Evolutionary conservation across 2,797 vertebrate species (phyloP).

Genomic region (Notamacropus eugenii): DNA sequence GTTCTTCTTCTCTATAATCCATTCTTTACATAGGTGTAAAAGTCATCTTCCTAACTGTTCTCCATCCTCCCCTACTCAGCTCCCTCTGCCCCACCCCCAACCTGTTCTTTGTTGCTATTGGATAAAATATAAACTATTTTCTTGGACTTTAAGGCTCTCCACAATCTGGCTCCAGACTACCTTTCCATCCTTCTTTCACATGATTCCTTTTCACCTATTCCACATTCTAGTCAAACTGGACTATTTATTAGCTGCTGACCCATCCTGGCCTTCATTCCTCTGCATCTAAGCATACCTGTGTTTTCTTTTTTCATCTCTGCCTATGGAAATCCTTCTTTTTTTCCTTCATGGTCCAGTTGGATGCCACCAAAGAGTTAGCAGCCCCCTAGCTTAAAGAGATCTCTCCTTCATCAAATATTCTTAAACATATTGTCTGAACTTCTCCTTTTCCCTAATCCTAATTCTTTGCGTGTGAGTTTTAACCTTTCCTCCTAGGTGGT

Average conservation of each 20-base stretch:
- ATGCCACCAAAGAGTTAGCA: background rate
- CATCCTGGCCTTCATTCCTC: background rate
- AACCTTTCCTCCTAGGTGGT: background rate
- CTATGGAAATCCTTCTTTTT: background rate
- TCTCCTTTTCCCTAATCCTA: background rate
- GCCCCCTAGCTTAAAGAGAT: background rate
- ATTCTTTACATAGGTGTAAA: background rate
- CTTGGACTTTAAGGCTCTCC: background rate
- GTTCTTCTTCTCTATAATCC: too few species aligned
- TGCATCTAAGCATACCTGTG: background rate
- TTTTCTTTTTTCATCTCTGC: background rate
- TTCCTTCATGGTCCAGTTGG: background rate
- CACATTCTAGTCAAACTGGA: background rate
- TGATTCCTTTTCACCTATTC: background rate
- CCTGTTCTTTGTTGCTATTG: background rate
- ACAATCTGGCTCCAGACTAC: background rate
- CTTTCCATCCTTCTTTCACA: background rate
- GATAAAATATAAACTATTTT: background rate
- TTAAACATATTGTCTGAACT: background rate
- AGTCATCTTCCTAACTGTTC: background rate
- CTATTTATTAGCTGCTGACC: background rate
- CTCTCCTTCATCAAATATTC: background rate
- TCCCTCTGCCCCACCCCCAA: fast-evolving
- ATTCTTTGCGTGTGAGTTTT: background rate
- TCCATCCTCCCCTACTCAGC: background rate